Base-by-base conservation (phyloP, 2,888 invertebrate genomes). In the Drosophila lacicola region DNA sequence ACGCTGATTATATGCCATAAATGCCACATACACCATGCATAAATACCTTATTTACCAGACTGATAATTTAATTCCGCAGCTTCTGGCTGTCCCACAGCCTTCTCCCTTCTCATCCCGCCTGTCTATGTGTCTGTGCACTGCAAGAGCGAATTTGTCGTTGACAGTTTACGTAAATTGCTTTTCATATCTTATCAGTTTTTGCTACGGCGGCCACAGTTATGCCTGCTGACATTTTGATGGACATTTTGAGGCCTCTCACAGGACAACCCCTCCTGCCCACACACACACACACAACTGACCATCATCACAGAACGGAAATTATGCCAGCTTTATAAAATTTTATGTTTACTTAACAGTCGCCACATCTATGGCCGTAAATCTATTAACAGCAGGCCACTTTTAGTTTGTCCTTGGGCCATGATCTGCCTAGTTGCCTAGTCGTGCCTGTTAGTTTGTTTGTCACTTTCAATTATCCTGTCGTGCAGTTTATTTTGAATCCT, bases 91-190 rank as follows among this genome's bases (percentile, higher is more conserved):
- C 37, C 2, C 29, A 29, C 29, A 29, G 2, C 29, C 29, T 8
- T 2, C 8, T 29, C 4, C 4, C 25, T 25, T 6, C 25, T 5
- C 2, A 8, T 6, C 25, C 25, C 29, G 0, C 8, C 29, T 2
- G 29, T 29, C 29, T 8, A 29, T 29, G 29, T 8, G 25, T 25
- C 25, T 37, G 25, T 25, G 29, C 29, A 25, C 6, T 53, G 49
- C 62, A 53, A 56, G 70, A 78, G 53, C 66, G 72, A 78, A 80
- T 88, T 85, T 88, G 88, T 71, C 68, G 74, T 70, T 85, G 88
- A 80, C 88, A 88, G 88, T 80, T 85, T 72, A 83, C 79, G 85
- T 81, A 85, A 85, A 88, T 85, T 86, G 79, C 85, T 79, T 85
- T 88, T 80, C 74, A 70, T 85, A 82, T 80, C 88, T 78, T 84